Evolutionary conservation across 2,113 vertebrate genomes (phyloP), one percentile per base, ranked within the genome.

Genomic region (Anoplopoma fimbria): DNA sequence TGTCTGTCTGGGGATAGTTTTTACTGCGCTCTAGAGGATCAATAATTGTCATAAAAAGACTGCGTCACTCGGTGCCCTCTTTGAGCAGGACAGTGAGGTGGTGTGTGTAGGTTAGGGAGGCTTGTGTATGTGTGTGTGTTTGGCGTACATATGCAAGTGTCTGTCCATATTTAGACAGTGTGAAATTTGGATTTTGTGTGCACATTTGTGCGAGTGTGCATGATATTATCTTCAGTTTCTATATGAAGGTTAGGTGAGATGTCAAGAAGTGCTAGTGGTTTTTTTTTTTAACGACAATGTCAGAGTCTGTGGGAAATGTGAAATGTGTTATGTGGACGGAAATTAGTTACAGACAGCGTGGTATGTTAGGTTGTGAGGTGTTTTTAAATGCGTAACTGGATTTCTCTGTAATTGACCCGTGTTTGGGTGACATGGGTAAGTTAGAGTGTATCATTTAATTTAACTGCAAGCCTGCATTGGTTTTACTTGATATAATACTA

Each of bases 1-100:
- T 95, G 94, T 95, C 93, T 93, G 93, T 94, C 94, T 95, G 94
- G 92, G 89, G 92, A 93, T 93, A 94, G 94, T 95, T 95, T 95
- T 95, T 95, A 94, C 92, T 88, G 93, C 25, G 88, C 93, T 92
- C 92, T 82, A 90, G 83, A 94, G 91, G 91, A 95, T 95, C 94
- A 93, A 95, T 95, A 95, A 91, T 94, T 93, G 92, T 95, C 95
- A 95, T 95, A 94, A 95, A 95, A 94, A 92, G 93, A 93, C 95
- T 91, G 92, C 81, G 79, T 95, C 91, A 94, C 93, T 91, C 91
- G 60, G 81, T 94, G 93, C 92, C 94, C 94, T 95, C 91, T 93
- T 86, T 81, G 87, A 88, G 88, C 93, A 91, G 92, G 88, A 91
- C 88, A 79, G 78, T 36, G 76, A 84, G 77, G 67, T 69, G 65